Evolutionary conservation across 2,888 invertebrate species (phyloP).

Genomic region (Malthinus seriepunctatus): DNA sequence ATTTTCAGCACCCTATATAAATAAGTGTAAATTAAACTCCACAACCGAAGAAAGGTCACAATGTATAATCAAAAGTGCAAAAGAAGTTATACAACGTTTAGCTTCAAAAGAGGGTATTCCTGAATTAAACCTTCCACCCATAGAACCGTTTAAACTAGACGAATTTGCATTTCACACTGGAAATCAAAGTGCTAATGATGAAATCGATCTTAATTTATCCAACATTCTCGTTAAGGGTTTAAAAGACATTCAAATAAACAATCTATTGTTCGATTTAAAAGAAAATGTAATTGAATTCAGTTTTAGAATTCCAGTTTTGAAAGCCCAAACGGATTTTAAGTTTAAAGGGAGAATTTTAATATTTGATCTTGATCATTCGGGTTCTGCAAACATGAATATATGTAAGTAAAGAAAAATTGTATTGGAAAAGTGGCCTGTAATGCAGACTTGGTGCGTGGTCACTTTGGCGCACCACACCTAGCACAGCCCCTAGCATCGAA

Average conservation of each 20-base stretch:
- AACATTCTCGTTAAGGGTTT: conserved; percentile 4
- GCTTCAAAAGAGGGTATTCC: conserved; percentile 9
- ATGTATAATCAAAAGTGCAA: conserved; percentile 9
- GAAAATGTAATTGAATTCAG: not conserved
- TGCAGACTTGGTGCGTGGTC: too few species aligned
- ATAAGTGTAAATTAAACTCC: conserved; percentile 9
- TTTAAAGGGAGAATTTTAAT: conserved; percentile 13
- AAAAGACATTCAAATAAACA: not conserved
- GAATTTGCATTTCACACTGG: too few species aligned
- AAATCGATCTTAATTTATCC: not conserved
- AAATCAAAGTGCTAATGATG: not conserved
- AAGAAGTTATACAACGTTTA: not conserved
- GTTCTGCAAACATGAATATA: not conserved
- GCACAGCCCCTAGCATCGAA: too few species aligned
- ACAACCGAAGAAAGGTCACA: not conserved
- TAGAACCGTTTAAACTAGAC: conserved; percentile 14
- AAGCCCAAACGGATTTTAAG: not conserved
- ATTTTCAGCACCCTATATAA: conserved; percentile 11
- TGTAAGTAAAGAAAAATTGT: conserved; percentile 1
- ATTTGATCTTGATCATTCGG: conserved; percentile 1
- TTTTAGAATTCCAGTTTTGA: not conserved
- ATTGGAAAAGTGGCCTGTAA: not conserved
- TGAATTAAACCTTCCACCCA: conserved; percentile 15
- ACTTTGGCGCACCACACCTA: too few species aligned
- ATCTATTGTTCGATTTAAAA: not conserved